Evolutionary conservation across 2,797 vertebrate genomes (phyloP).

Genomic region (Micropoecilia bifurca): DNA sequence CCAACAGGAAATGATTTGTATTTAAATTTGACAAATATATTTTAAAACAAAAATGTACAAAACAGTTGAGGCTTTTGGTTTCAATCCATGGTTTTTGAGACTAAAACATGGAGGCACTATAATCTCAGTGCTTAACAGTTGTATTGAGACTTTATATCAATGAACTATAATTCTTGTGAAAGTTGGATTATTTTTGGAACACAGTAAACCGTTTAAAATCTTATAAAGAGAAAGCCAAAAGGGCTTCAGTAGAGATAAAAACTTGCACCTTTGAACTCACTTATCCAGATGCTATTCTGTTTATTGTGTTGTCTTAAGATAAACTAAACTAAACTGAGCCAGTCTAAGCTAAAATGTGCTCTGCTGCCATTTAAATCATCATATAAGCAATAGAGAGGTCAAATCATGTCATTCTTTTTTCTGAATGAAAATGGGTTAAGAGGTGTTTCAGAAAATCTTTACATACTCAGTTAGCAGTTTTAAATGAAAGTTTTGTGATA

Average conservation of each 20-base stretch:
- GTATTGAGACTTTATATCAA: background rate
- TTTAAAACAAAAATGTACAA: background rate
- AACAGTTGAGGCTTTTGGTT: too few species aligned
- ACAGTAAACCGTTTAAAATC: background rate
- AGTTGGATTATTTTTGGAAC: background rate
- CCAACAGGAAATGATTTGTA: background rate
- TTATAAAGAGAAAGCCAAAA: background rate
- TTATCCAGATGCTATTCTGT: background rate
- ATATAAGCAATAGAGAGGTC: background rate
- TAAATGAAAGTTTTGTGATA: background rate
- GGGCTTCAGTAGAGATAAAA: background rate
- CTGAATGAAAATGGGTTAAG: background rate
- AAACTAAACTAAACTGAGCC: background rate
- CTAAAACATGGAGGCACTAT: background rate
- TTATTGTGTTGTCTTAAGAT: background rate
- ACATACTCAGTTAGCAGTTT: background rate
- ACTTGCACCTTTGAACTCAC: background rate
- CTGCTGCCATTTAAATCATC: slow-evolving; percentile 20
- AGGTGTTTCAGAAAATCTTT: background rate
- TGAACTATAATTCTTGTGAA: background rate
- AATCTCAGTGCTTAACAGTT: background rate
- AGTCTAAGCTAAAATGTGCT: background rate
- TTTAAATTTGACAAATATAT: too few species aligned
- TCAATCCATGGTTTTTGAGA: too few species aligned
- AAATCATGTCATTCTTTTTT: background rate